Conservation (phyloP, 2,888 invertebrate genomes). For the Anodontia alba region DNA sequence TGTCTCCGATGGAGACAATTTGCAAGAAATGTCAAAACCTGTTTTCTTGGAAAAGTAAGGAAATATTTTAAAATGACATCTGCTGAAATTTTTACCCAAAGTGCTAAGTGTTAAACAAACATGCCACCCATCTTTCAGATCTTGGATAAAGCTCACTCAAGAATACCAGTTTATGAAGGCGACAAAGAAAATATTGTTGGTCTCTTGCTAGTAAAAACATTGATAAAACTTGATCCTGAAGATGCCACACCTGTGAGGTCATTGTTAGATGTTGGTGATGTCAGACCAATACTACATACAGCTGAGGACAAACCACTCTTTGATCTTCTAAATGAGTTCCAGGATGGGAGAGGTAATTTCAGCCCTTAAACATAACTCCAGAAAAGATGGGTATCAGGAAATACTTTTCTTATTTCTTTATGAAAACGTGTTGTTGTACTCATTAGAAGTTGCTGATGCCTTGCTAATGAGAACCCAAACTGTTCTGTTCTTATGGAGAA, state of each 20-base stretch:
- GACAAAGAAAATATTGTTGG: slow-evolving; percentile 75
- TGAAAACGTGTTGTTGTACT: too few relatives aligned
- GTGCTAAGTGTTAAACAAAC: too few relatives aligned
- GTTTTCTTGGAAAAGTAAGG: too few relatives aligned
- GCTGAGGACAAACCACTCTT: slow-evolving; percentile 79
- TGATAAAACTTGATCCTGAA: slow-evolving; percentile 80
- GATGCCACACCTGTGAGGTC: slow-evolving; percentile 74
- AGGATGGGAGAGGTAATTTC: slow-evolving; percentile 82
- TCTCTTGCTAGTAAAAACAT: slow-evolving; percentile 80
- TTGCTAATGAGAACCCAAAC: background rate
- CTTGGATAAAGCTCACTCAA: slow-evolving; percentile 75
- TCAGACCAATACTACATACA: slow-evolving; percentile 69
- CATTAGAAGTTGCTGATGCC: too few relatives aligned
- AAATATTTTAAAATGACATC: too few relatives aligned
- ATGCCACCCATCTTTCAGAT: slow-evolving; percentile 78
- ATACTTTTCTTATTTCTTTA: too few relatives aligned
- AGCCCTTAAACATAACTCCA: too few relatives aligned
- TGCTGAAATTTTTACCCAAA: too few relatives aligned
- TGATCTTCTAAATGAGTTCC: slow-evolving; percentile 83
- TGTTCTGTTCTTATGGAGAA: too few relatives aligned
- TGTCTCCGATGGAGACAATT: too few relatives aligned
- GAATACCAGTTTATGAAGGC: slow-evolving; percentile 81
- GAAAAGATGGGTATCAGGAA: too few relatives aligned
- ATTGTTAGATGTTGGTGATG: slow-evolving; percentile 69
- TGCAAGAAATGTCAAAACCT: too few relatives aligned